These are phyloP conservation scores for Fabriciana adippe DNA, from an alignment of 2,888 invertebrate genomes.

Conservation along the genomic window DNA sequence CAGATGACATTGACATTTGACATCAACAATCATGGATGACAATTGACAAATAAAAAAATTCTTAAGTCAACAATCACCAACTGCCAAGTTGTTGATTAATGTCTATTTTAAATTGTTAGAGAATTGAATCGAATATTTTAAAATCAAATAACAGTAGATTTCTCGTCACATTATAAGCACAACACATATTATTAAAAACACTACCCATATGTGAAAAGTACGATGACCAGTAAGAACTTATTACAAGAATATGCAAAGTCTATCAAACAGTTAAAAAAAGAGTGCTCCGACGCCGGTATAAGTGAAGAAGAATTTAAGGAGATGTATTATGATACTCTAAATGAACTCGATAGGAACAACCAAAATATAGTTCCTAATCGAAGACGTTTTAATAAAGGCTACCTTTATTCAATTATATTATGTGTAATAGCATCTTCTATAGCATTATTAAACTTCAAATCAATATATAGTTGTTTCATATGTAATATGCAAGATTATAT, in stretches of 20 bases:
- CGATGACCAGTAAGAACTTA: slow-evolving; percentile 52
- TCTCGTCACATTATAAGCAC: no score
- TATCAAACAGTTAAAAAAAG: slow-evolving; percentile 80
- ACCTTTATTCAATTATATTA: slow-evolving; percentile 18
- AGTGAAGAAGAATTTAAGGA: slow-evolving; percentile 84
- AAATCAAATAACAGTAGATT: no score
- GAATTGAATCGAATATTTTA: no score
- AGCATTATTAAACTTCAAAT: slow-evolving; percentile 78
- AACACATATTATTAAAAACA: no score
- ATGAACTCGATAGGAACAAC: slow-evolving; percentile 55
- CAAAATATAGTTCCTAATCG: slow-evolving; percentile 4
- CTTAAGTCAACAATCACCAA: no score
- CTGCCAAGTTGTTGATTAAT: no score
- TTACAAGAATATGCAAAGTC: slow-evolving; percentile 71
- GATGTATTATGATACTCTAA: slow-evolving; percentile 76
- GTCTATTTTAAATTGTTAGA: no score
- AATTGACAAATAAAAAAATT: no score
- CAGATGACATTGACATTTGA: no score
- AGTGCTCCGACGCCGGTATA: slow-evolving; percentile 83
- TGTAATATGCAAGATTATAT: slow-evolving; percentile 90
- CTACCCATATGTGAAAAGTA: background rate
- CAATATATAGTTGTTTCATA: slow-evolving; percentile 85
- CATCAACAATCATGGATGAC: no score
- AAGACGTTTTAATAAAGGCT: slow-evolving; percentile 16
- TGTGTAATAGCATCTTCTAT: slow-evolving; percentile 45